These are phyloP conservation scores for Diabrotica virgifera DNA, from an alignment of 1,140 invertebrate genomes.

Conservation along the genomic window DNA sequence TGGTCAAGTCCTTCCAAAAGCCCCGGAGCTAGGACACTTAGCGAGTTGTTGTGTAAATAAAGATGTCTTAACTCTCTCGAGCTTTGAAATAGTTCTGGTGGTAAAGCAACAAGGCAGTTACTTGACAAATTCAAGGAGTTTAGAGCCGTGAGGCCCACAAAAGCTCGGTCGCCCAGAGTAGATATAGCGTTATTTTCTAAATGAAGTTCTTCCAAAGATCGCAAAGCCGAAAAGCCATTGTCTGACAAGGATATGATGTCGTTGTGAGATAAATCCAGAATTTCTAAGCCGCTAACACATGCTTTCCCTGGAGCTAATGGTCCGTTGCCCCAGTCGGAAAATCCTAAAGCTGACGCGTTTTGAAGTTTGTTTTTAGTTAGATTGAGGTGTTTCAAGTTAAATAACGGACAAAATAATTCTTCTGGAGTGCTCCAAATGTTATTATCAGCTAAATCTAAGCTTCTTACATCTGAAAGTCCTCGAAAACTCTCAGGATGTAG, in stretches of 20 bases:
- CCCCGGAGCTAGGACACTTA: slow-evolving; percentile 72
- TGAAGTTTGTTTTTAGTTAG: slow-evolving; percentile 75
- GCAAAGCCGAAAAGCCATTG: slow-evolving; percentile 65
- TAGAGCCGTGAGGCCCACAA: slow-evolving; percentile 63
- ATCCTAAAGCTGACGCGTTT: slow-evolving; percentile 68
- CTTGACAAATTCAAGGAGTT: slow-evolving; percentile 73
- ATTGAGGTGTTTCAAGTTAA: slow-evolving; percentile 67
- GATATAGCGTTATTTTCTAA: slow-evolving; percentile 73
- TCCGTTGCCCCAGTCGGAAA: slow-evolving; percentile 60
- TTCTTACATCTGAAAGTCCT: slow-evolving; percentile 64
- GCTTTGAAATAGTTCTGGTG: slow-evolving; percentile 69
- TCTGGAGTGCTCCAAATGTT: slow-evolving; percentile 75
- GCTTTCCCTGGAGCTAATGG: slow-evolving; percentile 51
- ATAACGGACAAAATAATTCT: slow-evolving; percentile 71
- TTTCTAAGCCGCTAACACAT: slow-evolving; percentile 64
- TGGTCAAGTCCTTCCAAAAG: slow-evolving; percentile 72
- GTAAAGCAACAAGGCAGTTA: slow-evolving; percentile 70
- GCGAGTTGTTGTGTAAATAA: slow-evolving; percentile 76
- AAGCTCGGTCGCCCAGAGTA: slow-evolving; percentile 66
- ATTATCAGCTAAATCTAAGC: slow-evolving; percentile 74
- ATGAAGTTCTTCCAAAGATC: slow-evolving; percentile 61
- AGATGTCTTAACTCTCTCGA: slow-evolving; percentile 66
- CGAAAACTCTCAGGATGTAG: slow-evolving; percentile 67
- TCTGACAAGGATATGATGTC: slow-evolving; percentile 67
- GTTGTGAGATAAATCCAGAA: slow-evolving; percentile 72